These are phyloP conservation scores for Boleophthalmus pectinirostris DNA, from an alignment of 2,113 vertebrate species.

Conservation along the genomic window DNA sequence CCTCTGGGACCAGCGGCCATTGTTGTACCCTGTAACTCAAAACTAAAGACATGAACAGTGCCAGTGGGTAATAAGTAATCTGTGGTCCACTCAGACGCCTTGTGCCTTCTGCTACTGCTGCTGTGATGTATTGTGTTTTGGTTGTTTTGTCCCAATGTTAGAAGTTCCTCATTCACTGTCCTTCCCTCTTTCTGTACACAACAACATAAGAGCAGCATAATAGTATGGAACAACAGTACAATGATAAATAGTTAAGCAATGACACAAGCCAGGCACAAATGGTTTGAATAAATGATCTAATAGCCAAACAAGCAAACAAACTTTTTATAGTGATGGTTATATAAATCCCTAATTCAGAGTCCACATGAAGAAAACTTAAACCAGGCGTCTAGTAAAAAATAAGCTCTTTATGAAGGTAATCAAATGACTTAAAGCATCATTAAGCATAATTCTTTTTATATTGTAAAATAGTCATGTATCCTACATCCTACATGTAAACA, in stretches of 20 bases:
- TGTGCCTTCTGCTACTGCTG: constrained; percentile 64
- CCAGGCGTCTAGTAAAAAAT: neutral
- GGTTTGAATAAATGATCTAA: constrained; percentile 7
- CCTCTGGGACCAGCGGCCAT: constrained; percentile 49
- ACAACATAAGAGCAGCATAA: neutral
- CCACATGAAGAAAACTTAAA: constrained; percentile 4
- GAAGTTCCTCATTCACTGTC: constrained; percentile 19
- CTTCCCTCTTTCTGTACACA: constrained; percentile 27
- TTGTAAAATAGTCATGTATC: too few species aligned
- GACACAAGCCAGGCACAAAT: neutral
- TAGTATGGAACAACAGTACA: constrained; percentile 10
- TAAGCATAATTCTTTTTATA: neutral
- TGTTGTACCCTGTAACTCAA: constrained; percentile 70
- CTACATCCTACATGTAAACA: too few species aligned
- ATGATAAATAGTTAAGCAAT: neutral
- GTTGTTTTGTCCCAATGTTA: constrained; percentile 32
- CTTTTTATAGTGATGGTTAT: neutral
- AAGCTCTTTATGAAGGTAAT: neutral
- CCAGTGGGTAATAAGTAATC: constrained; percentile 66
- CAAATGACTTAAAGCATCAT: neutral
- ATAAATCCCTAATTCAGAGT: constrained; percentile 2
- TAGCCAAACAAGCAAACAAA: neutral
- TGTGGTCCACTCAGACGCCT: constrained; percentile 50
- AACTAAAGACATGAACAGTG: constrained; percentile 61
- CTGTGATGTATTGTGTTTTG: constrained; percentile 29